Evolutionary conservation across 2,888 invertebrate species (phyloP), one percentile per base, ranked within the genome.

Genomic region (Elgonia sp.): DNA sequence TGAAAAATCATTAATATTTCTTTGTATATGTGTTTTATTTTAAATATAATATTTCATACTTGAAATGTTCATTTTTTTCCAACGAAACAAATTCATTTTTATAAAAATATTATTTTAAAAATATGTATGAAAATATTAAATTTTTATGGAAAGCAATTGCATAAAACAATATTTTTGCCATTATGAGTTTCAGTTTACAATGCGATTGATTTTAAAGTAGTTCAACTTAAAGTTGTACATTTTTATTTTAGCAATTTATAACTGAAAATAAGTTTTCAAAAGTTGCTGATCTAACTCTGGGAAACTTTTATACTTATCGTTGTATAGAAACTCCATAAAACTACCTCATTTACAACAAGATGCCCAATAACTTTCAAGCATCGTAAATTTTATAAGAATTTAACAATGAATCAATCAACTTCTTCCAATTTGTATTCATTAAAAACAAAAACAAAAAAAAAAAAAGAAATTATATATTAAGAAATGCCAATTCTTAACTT

Each of bases 251-350:
- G 21, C 20, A 60, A 29, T 60, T 60, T 60, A 60, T 5, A 60
- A 60, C 20, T 7, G 21, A 29, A 60, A 60, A 60, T 60, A 20
- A 60, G 20, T 12, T 60, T 21, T 60, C 21, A 20, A 8, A 60
- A 60, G 21, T 60, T 60, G 8, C 20, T 4, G 21, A 8, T 60
- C 29, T 21, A 60, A 29, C 21, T 29, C 16, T 20, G 16, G 16
- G 6, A 60, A 60, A 60, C 60, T 60, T 60, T 60, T 60, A 10
- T 21, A 21, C 21, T 60, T 21, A 20, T 60, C 60, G 10, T 60
- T 14, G 4, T 14, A 21, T 21, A 10, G 21, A n/a, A 53, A 60
- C 16, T 60, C 60, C 60, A 60, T 60, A 55, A 5, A 55, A 55
- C 3, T 55, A 18, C 55, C 16, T 14, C 55, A 20, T 14, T 29